Base-by-base conservation (phyloP, 2,113 vertebrate species). In the Martes martes region DNA sequence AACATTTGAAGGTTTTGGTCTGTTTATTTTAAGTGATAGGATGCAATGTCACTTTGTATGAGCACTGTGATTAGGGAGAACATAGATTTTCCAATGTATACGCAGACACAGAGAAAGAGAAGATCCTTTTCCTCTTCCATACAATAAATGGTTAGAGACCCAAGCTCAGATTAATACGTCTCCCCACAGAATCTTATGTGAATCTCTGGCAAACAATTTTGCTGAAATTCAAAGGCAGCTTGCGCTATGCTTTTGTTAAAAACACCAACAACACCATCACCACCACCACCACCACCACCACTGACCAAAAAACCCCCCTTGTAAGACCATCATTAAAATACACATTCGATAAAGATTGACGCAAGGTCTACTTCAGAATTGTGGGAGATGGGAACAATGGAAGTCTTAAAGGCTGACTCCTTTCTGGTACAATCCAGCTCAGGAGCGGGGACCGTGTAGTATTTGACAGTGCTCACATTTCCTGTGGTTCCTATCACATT, bases 391-490 rank as follows among this genome's bases (percentile, higher is more conserved):
- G 93, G 95, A 96, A 98, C 95, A 96, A 97, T 93, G 86, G 97
- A 97, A 94, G 52, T 93, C 95, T 95, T 96, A 89, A 87, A 95
- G 73, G 87, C 80, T 79, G 94, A 47, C 73, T 89, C 96, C 33
- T 94, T 91, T 78, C 83, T 97, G 91, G 45, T 97, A 36, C 11
- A 74, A 42, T 94, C 91, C 95, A 26, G 50, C 88, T 98, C 91
- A 96, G 59, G 61, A 97, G 94, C 93, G 91, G 26, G 89, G 97
- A 81, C 57, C 87, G 55, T 52, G 42, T 19, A 86, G 81, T 73
- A 39, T 45, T 89, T 97, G 91, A 97, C 89, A 98, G 83, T 61
- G 93, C 89, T 96, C 95, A 95, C 87, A 95, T 97, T 97, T 98
- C 95, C 92, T 95, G 42, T 96, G 95, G 89, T 93, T 98, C 91